Conservation (phyloP, 2,888 invertebrate species). For the Podabrus alpinus region DNA sequence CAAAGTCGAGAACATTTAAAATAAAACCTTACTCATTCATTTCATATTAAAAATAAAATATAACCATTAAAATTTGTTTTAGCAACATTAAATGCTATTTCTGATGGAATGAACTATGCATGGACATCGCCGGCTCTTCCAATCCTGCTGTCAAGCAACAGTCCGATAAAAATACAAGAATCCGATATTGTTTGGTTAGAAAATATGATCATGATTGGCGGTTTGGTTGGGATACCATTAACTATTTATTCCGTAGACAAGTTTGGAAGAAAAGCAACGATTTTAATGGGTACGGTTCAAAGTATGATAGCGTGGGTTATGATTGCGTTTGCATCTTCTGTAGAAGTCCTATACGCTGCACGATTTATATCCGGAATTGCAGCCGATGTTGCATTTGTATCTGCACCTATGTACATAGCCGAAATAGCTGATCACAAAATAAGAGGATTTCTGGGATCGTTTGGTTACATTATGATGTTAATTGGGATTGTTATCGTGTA, state of each 20-base stretch:
- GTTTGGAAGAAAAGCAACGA: conserved; percentile 47
- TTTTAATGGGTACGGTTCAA: conserved; percentile 45
- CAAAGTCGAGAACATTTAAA: too few relatives aligned
- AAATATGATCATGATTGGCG: conserved; percentile 41
- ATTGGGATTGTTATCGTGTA: conserved; percentile 50
- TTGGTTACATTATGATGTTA: conserved; percentile 52
- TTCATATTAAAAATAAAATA: too few relatives aligned
- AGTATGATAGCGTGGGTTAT: conserved; percentile 48
- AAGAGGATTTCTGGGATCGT: conserved; percentile 50
- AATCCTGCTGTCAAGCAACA: conserved; percentile 42
- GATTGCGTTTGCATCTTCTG: conserved; percentile 44
- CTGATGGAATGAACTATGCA: conserved; percentile 53
- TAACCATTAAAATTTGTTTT: conserved; percentile 23
- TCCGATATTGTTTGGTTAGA: conserved; percentile 42
- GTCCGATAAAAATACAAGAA: conserved; percentile 42
- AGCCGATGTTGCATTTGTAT: conserved; percentile 52
- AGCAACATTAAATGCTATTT: conserved; percentile 50
- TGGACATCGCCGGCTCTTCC: conserved; percentile 52
- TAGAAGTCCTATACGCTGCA: conserved; percentile 47
- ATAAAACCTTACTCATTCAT: too few relatives aligned
- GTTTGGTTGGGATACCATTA: conserved; percentile 45
- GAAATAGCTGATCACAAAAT: conserved; percentile 54
- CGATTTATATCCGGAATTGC: conserved; percentile 51
- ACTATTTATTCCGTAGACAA: conserved; percentile 47
- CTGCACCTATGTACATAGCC: conserved; percentile 53